These are phyloP conservation scores for Orgyia antiqua DNA, from an alignment of 2,888 invertebrate species.

Conservation along the genomic window DNA sequence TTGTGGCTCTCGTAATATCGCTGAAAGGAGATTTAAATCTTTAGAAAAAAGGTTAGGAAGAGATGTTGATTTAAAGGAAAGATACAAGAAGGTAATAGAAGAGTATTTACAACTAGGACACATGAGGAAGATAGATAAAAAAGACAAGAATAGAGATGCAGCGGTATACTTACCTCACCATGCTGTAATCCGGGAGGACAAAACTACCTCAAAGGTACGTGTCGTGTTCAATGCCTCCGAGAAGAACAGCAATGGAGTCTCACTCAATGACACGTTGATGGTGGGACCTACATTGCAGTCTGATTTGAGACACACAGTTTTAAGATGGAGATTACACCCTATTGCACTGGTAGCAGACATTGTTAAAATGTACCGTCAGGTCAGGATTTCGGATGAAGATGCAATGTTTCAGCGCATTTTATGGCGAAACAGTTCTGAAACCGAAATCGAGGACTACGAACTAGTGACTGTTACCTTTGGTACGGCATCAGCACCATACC, in stretches of 20 bases:
- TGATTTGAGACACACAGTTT: slow-evolving; percentile 1
- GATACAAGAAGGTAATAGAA: slow-evolving; percentile 2
- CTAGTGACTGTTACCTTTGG: slow-evolving; percentile 15
- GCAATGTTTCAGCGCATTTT: slow-evolving; percentile 4
- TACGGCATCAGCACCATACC: slow-evolving; percentile 15
- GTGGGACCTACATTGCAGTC: slow-evolving; percentile 4
- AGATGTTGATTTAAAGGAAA: neutral
- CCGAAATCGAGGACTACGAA: slow-evolving; percentile 2
- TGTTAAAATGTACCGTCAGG: neutral
- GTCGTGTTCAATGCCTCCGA: no score
- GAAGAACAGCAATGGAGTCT: neutral
- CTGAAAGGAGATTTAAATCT: slow-evolving; percentile 2
- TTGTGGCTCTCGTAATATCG: slow-evolving; percentile 1
- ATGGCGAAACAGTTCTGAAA: neutral
- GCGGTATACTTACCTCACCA: slow-evolving; percentile 1
- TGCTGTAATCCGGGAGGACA: slow-evolving; percentile 1
- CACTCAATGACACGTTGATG: slow-evolving; percentile 4
- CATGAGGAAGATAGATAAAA: neutral
- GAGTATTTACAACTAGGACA: slow-evolving; percentile 4
- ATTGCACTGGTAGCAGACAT: slow-evolving; percentile 3
- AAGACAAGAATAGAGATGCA: neutral
- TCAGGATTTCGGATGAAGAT: neutral
- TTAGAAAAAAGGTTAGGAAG: slow-evolving; percentile 3
- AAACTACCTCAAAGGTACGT: neutral
- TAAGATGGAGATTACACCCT: slow-evolving; percentile 1